Base-by-base conservation (phyloP, 2,888 invertebrate species). In the Ceraclea dissimilis region DNA sequence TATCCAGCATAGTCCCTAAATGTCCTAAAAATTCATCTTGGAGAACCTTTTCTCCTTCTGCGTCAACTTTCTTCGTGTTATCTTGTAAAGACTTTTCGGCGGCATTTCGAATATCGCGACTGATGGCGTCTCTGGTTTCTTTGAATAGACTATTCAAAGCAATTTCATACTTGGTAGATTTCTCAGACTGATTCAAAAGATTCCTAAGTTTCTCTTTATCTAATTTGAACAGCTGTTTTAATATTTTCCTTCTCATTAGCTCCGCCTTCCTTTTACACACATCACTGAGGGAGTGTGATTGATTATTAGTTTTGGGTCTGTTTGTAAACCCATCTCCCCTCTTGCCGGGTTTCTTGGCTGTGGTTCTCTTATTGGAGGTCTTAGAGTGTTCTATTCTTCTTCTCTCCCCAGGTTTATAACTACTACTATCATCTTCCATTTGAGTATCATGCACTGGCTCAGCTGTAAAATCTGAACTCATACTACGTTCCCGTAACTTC, bases 1-100 rank as follows among this genome's bases (percentile, higher is more conserved):
- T 79, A 64, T 82, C 81, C 20, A 82, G 65, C 63, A 82, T 74
- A 49, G 79, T 78, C 58, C 79, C 80, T 79, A 81, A 71, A 70
- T 86, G 65, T 73, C 90, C 66, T 87, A 92, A 71, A 81, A 90
- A 72, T 79, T 90, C 78, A 80, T 90, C 66, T 67, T 91, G 66
- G 82, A 83, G 76, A 79, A 86, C 76, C 57, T 87, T 66, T 78
- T 90, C 51, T 80, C 83, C 64, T 72, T 87, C 59, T 74, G 80
- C 65, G 84, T 80, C 63, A 74, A 81, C 66, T 75, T 65, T 56
- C 70, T 74, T 63, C 70, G 71, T 34, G 19, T 73, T 68, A 51
- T 66, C 69, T 54, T 68, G 69, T 1, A 78, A 65, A 10, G 78
- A 76, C 62, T 77, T 76, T 57, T 78, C 78, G 2, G 78, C 78